These are phyloP conservation scores for Drosophila anomelani DNA, from an alignment of 2,888 invertebrate genomes.

Conservation along the genomic window DNA sequence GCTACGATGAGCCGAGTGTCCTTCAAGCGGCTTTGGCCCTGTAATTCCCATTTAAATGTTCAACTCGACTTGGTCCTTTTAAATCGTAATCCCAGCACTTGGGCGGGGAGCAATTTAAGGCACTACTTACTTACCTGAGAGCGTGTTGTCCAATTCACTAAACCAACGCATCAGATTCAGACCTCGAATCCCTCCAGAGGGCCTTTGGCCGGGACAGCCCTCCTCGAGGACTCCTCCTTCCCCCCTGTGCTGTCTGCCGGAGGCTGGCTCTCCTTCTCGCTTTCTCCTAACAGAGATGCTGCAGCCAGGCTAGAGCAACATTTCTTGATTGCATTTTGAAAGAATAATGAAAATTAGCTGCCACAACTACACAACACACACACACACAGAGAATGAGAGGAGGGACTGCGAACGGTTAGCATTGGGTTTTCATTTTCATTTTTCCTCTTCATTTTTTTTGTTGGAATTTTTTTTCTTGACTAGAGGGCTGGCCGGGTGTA, in stretches of 20 bases:
- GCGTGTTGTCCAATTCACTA: slow-evolving; percentile 65
- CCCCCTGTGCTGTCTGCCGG: slow-evolving; percentile 11
- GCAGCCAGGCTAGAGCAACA: slow-evolving; percentile 55
- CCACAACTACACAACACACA: slow-evolving; percentile 60
- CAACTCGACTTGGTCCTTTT: slow-evolving; percentile 36
- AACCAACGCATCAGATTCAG: slow-evolving; percentile 30
- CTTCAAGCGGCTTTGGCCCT: neutral
- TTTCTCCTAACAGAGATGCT: slow-evolving; percentile 26
- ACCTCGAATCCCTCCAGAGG: slow-evolving; percentile 40
- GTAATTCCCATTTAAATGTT: slow-evolving; percentile 19
- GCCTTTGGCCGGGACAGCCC: slow-evolving; percentile 63
- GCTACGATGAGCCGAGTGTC: neutral
- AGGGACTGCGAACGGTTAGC: slow-evolving; percentile 39
- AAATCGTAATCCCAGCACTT: slow-evolving; percentile 33
- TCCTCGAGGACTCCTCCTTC: slow-evolving; percentile 22
- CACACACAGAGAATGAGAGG: slow-evolving; percentile 7
- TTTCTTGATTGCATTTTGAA: slow-evolving; percentile 78
- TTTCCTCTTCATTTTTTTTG: slow-evolving; percentile 30
- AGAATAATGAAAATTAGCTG: slow-evolving; percentile 79
- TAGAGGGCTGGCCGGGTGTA: slow-evolving; percentile 51
- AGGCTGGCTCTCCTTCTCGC: slow-evolving; percentile 1
- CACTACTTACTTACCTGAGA: slow-evolving; percentile 64
- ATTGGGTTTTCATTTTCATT: slow-evolving; percentile 34
- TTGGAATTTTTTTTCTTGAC: slow-evolving; percentile 6
- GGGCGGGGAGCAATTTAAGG: slow-evolving; percentile 44